Base-by-base conservation (phyloP, 2,888 invertebrate species). In the Proisotoma minuta region DNA sequence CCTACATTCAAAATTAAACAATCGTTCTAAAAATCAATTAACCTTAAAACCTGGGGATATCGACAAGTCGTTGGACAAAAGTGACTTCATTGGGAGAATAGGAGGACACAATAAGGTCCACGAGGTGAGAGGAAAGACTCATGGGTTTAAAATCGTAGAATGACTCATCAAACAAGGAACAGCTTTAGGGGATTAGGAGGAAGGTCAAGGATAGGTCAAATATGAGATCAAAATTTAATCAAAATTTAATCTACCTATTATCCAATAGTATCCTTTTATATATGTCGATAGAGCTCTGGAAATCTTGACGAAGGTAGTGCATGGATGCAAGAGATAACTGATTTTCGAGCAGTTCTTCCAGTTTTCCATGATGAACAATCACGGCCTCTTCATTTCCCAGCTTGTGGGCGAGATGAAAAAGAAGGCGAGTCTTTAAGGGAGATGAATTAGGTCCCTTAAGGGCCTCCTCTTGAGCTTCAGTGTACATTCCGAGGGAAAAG, bases 201-300 rank as follows among this genome's bases (percentile, higher is more conserved):
- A 18, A 26, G 24, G 26, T n/a, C 29, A 26, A 12, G 15, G 10
- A 29, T 12, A 5, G 8, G 53, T 29, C 28, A 28, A 29, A 12
- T n/a, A 28, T 26, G 3, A 28, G 15, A 5, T 20, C 12, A 29
- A 10, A 39, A 39, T 39, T 10, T 49, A 47, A 29, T 24, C 29
- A 50, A 15, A 39, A 23, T 24, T 12, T n/a, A 39, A 27, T 50
- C 71, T 78, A 92, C 93, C 94, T 88, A 80, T 96, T 91, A 74
- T 94, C 92, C 23, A 94, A 79, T 15, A 98, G 81, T 58, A 98
- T 84, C 64, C 92, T 84, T 78, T 98, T 99, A 77, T 99, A 99
- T 68, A 98, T 93, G 77, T 98, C 97, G 66, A 98, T 96, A 50
- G 99, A 97, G 78, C 99, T 98, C 77, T 97, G 96, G 77, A 97